Evolutionary conservation across 2,113 vertebrate species (phyloP), one percentile per base, ranked within the genome.

Genomic region (Gallinago paraguaiae): DNA sequence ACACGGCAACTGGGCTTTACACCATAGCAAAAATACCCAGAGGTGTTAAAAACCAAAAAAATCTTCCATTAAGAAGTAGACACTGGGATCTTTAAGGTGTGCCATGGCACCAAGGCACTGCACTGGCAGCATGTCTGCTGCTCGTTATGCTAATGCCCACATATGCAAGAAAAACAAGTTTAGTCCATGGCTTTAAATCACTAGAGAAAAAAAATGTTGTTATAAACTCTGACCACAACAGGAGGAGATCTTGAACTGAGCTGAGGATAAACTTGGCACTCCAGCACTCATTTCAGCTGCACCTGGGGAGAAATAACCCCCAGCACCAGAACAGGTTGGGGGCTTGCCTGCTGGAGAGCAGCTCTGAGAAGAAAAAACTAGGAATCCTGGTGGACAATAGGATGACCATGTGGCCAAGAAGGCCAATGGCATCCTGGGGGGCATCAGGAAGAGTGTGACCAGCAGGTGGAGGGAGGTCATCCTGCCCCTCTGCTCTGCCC

Each of bases 201-300:
- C 20, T 3, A 53, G 13, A 33, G 35, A 74, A 63, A 72, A 65
- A 65, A 67, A 54, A 27, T 28, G 10, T 19, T 37, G 22, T 31
- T 82, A 41, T 4, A 37, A 10, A 51, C 30, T 57, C 37, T 5
- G 5, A 64, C 13, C 0, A 0, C 64, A 77, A 77, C 22, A 68
- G 60, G 27, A 79, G 75, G 67, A 51, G 12, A 74, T 31, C 81
- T 60, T 59, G 37, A 63, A 48, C 53, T 3, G 18, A 89, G 23
- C 0, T 50, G n/a, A 85, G 61, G 53, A 80, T 48, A 87, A 92
- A 92, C 59, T 86, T 57, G 53, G 72, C 43, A 13, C 39, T 39
- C 39, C 39, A 39, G 39, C 39, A 39, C 39, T 39, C 39, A 39
- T 39, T 39, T 39, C 39, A 39, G 39, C 39, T 39, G 39, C 39